Evolutionary conservation across 2,113 vertebrate genomes (phyloP).

Genomic region (Lophius piscatorius): DNA sequence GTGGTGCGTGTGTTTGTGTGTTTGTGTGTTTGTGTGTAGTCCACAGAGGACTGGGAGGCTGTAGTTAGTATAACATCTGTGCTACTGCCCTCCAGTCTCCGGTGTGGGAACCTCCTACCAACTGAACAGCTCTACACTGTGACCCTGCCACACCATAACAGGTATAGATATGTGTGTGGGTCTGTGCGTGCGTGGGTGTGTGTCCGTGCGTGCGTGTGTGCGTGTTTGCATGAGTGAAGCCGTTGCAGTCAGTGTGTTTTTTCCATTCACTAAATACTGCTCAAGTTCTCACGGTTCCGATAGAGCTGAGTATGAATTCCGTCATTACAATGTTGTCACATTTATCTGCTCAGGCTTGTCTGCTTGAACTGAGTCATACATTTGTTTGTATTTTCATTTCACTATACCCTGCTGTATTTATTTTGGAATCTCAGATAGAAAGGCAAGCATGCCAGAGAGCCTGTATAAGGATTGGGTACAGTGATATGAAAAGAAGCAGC

Average conservation of each 20-base stretch:
- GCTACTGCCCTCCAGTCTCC: constrained; percentile 81
- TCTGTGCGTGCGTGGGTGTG: neutral
- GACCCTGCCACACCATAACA: constrained; percentile 79
- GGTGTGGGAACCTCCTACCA: constrained; percentile 87
- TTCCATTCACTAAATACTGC: constrained; percentile 20
- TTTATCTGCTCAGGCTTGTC: constrained; percentile 43
- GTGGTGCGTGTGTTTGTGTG: constrained; percentile 23
- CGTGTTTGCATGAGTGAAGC: neutral
- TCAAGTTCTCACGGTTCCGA: neutral
- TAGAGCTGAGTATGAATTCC: constrained; percentile 29
- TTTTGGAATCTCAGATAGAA: constrained; percentile 18
- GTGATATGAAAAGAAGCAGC: constrained; percentile 8
- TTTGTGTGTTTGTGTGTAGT: constrained; percentile 72
- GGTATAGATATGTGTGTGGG: constrained; percentile 64
- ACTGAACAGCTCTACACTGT: constrained; percentile 86
- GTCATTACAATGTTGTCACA: constrained; percentile 36
- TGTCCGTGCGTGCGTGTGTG: neutral
- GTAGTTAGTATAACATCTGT: constrained; percentile 82
- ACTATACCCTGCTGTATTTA: constrained; percentile 3
- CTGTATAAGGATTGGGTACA: constrained; percentile 7
- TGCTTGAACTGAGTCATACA: constrained; percentile 1
- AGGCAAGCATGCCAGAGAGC: constrained; percentile 22
- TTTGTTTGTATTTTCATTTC: constrained; percentile 21
- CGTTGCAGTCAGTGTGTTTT: constrained; percentile 1
- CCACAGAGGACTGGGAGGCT: constrained; percentile 89